Base-by-base conservation (phyloP, 2,888 invertebrate species). In the Hyalella azteca region DNA sequence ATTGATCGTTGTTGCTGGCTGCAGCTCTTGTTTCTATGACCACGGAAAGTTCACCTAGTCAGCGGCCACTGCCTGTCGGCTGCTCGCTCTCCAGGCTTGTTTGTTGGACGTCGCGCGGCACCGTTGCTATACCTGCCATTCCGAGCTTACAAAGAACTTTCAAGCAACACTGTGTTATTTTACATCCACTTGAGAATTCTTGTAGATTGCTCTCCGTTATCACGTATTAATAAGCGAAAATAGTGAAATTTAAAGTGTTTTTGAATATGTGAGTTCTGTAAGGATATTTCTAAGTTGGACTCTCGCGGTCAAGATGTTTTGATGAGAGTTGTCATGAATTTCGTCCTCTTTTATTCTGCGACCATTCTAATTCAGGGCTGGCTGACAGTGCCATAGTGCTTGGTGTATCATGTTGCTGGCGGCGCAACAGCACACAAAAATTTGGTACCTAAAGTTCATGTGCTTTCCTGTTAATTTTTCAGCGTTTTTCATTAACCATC, bases 31-130 rank as follows among this genome's bases (percentile, higher is more conserved):
- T 54, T 54, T 29, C 54, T 54, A 54, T 54, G 54, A 54, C 54
- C 54, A 54, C 54, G 54, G 54, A 54, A 54, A 54, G 54, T 54
- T 26, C 26, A 26, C 54, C 54, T 26, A 26, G 54, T 26, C 54
- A 29, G 54, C 54, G 3, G 13, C 54, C 22, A 29, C 54, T 22
- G 29, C 54, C 54, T 54, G 26, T 26, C 49, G 19, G 54, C 13
- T 13, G 22, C 26, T 22, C 11, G 54, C 54, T 54, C n/a, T n/a
- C n/a, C n/a, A n/a, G n/a, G n/a, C 54, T 29, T 26, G 54, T 54
- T 54, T 54, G 54, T 54, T 54, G 54, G 54, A 29, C 54, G 26
- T 22, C 22, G 54, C 29, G 26, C 22, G 29, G 54, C 54, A 9
- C 26, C 22, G 54, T 54, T 54, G 54, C 26, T 29, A 54, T 54